phyloP scores from a whole-genome alignment of 2,113 vertebrate species.

The Piliocolobus tephrosceles region DNA sequence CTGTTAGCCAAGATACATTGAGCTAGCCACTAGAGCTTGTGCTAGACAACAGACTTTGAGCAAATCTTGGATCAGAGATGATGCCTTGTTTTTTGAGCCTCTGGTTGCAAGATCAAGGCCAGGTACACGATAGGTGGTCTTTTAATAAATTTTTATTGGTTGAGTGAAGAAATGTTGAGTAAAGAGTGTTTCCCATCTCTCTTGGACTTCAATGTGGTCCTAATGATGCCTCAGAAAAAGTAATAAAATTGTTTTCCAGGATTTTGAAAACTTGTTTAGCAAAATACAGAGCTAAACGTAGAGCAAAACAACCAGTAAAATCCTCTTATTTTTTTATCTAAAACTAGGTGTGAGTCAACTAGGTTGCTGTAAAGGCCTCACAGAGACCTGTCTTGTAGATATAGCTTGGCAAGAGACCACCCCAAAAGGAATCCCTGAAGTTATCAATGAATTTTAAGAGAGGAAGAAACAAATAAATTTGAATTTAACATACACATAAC shows the following conservation, averaged over 20 bases:
- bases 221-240: not conserved
- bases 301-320: not conserved
- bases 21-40: not conserved
- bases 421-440: constrained; percentile 17
- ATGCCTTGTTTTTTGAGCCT: not conserved
- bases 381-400: not conserved
- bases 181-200: not conserved
- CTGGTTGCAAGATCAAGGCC: not conserved
- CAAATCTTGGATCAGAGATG: not conserved
- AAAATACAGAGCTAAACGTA: constrained; percentile 39
- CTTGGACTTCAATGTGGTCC: not conserved
- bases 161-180: not conserved
- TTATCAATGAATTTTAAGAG: constrained; percentile 42
- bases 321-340: constrained; percentile 32
- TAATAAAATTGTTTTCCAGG: constrained; percentile 5
- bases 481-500: constrained; percentile 5
- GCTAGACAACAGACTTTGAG: not conserved
- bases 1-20: not conserved
- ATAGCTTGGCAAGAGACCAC: not conserved
- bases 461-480: not conserved
- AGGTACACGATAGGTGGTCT: not conserved
- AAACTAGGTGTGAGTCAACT: not conserved
- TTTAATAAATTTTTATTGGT: constrained; percentile 25
- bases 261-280: constrained; percentile 1
- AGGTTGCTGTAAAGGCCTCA: not conserved